These are phyloP conservation scores for Labeo calbasu DNA, from an alignment of 2,797 vertebrate species.

Conservation along the genomic window DNA sequence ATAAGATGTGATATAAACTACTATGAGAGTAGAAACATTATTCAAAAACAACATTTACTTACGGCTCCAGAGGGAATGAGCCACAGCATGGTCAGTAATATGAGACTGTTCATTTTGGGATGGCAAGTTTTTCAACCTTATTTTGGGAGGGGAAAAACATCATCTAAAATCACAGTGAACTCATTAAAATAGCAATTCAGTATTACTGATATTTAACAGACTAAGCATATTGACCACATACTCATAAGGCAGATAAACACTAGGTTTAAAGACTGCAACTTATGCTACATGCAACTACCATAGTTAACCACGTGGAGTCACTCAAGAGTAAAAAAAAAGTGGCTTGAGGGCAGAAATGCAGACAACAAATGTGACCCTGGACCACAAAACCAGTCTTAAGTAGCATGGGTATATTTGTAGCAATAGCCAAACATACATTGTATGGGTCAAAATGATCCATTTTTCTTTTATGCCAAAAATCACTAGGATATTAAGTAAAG, in stretches of 20 bases:
- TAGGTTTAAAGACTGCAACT: background rate
- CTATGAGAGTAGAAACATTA: background rate
- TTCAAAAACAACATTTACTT: slow-evolving; percentile 21
- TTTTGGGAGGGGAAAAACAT: background rate
- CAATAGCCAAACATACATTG: too few species aligned
- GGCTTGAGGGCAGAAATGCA: background rate
- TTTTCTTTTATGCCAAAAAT: too few species aligned
- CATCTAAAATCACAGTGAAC: background rate
- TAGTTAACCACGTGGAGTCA: slow-evolving; percentile 30
- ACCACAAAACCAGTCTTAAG: too few species aligned
- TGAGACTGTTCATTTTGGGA: slow-evolving; percentile 26
- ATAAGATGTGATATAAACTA: background rate
- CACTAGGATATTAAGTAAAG: too few species aligned
- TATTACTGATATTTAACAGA: background rate
- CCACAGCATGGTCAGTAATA: slow-evolving; percentile 31
- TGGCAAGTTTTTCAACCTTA: background rate
- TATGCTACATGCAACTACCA: background rate
- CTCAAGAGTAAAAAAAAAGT: background rate
- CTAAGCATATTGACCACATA: background rate
- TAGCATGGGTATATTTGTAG: too few species aligned
- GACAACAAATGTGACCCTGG: background rate
- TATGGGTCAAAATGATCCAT: too few species aligned
- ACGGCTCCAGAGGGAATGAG: slow-evolving; percentile 36
- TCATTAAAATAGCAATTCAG: background rate
- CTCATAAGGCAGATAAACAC: background rate